Conservation (phyloP, 2,113 vertebrate species). For the Rutilus rutilus region DNA sequence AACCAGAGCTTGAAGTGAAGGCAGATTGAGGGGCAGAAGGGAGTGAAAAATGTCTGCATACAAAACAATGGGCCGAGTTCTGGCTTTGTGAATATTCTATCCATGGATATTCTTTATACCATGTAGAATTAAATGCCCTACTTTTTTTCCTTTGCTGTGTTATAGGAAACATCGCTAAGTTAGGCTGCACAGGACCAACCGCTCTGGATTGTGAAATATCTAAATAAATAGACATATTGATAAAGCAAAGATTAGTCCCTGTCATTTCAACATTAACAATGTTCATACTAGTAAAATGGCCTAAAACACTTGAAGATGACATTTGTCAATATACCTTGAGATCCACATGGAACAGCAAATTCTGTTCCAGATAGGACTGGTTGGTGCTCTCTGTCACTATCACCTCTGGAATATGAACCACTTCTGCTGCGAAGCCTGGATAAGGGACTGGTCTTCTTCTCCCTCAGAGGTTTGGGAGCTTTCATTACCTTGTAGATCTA, state of each 20-base stretch:
- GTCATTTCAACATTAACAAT: background rate
- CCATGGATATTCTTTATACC: slow-evolving; percentile 10
- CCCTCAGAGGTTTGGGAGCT: background rate
- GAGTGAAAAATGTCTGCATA: slow-evolving; percentile 34
- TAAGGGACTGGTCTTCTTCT: background rate
- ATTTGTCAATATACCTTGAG: slow-evolving; percentile 33
- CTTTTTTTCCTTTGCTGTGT: background rate
- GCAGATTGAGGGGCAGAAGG: slow-evolving; percentile 26
- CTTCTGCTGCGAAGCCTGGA: background rate
- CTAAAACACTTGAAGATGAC: slow-evolving; percentile 22
- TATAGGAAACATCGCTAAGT: background rate
- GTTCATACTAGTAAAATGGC: slow-evolving; percentile 9
- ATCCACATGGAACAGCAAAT: slow-evolving; percentile 31
- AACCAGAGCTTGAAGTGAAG: slow-evolving; percentile 19
- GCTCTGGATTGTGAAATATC: no score
- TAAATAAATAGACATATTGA: background rate
- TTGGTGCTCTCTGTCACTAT: slow-evolving; percentile 1
- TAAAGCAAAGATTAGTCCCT: background rate
- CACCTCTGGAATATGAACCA: background rate
- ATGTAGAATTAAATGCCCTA: background rate
- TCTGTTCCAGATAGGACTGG: slow-evolving; percentile 14
- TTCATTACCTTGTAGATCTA: background rate
- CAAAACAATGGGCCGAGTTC: slow-evolving; percentile 33
- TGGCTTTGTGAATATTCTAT: slow-evolving; percentile 24
- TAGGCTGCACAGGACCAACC: background rate